Evolutionary conservation across 1,140 invertebrate genomes (phyloP), one percentile per base, ranked within the genome.

Genomic region (Eriocheir sinensis): DNA sequence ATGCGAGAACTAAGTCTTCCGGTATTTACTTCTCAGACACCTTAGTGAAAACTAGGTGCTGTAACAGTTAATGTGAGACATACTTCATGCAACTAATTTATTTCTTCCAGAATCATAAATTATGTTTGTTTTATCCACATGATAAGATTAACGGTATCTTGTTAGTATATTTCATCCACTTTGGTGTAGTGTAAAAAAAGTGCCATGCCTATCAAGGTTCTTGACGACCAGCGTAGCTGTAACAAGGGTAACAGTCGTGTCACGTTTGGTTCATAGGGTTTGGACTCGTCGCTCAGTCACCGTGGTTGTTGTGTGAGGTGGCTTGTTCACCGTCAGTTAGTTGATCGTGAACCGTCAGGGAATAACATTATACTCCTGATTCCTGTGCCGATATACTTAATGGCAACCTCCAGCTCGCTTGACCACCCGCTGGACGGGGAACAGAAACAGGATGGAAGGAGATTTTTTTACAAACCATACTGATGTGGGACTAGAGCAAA

Each of bases 381-480:
- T 40, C 32, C 38, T 32, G 32, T 40, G 32, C 32, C 30, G 32
- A 85, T 4, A 85, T 85, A 15, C 32, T 85, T 30, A 85, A 85
- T 85, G 81, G 3, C 81, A 85, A 85, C 12, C 81, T 34, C 38
- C 30, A 32, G 38, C 81, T 85, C 81, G 21, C 8, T 30, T 85
- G 81, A 34, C 30, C 81, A 32, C 30, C 38, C 81, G 81, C 15
- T 85, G 81, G 34, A 85, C 38, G 21, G 81, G 3, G 21, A 85
- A 85, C 38, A 85, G 17, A 85, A 85, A 85, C 34, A 15, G 86
- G 86, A 89, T 44, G 86, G 15, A 89, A 44, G 36, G 86, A 89
- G 86, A 89, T 41, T 15, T 89, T 89, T 89, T 44, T 89, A 89
- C 38, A 48, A 44, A 89, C 2, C 86, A 89, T 44, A 41, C 81